A percentile compares a stretch with the other conserved stretches of the same genome.
Conservation (phyloP, 1,140 invertebrate genomes). For the Araneus ventricosus region DNA sequence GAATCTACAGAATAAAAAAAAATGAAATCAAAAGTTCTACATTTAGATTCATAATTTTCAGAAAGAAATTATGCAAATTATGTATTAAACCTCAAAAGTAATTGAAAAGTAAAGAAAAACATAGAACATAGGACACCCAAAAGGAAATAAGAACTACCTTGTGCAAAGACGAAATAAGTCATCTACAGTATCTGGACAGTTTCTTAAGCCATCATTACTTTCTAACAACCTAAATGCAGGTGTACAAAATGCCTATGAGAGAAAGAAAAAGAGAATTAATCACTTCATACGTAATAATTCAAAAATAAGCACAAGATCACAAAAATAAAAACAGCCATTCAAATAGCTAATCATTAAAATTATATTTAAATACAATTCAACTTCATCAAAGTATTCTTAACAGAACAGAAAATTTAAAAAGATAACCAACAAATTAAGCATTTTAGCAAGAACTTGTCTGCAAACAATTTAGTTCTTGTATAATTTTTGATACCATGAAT, state of each 20-base stretch:
- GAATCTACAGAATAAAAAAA: conserved; percentile 83
- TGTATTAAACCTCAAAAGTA: neutral
- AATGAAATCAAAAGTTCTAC: conserved; percentile 76
- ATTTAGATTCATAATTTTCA: conserved; percentile 11
- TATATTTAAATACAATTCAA: neutral
- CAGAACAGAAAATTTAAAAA: neutral
- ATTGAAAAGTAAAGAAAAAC: neutral
- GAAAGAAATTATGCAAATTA: neutral
- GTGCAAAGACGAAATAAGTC: conserved; percentile 95
- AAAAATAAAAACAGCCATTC: neutral
- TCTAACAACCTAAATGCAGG: conserved; percentile 92
- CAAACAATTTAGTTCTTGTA: too few species aligned
- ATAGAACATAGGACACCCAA: neutral
- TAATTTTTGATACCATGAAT: too few species aligned
- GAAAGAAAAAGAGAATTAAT: conserved; percentile 3
- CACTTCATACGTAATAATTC: neutral
- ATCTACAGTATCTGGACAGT: conserved; percentile 98
- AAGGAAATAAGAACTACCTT: conserved; percentile 81
- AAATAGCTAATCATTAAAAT: neutral
- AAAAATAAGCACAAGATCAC: neutral
- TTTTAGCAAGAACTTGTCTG: too few species aligned
- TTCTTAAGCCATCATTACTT: conserved; percentile 86
- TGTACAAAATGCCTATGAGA: conserved; percentile 87
- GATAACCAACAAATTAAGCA: too few species aligned
- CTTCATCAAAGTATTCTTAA: neutral